phyloP scores from a whole-genome alignment of 1,140 invertebrate species.

The Cardiocondyla obscurior region DNA sequence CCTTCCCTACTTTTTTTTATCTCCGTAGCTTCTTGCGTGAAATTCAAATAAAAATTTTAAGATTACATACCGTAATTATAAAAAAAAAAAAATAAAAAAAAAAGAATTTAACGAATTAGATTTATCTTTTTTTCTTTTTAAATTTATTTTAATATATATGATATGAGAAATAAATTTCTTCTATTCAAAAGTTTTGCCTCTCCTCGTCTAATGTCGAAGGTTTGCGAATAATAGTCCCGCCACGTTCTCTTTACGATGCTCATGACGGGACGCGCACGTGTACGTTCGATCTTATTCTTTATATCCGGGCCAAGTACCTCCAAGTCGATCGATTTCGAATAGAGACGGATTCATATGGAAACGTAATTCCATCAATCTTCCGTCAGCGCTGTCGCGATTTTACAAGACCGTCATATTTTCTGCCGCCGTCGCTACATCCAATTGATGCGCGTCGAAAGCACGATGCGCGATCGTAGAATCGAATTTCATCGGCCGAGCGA shows the following conservation, averaged over 20 bases:
- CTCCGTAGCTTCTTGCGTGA: background rate
- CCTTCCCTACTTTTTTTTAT: too few species aligned
- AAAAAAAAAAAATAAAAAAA: too few species aligned
- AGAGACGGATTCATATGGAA: background rate
- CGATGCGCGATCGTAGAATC: constrained; percentile 36
- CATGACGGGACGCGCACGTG: background rate
- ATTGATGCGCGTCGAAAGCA: constrained; percentile 13
- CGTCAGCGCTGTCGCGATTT: background rate
- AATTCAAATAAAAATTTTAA: background rate
- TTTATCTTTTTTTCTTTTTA: too few species aligned
- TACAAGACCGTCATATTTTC: constrained; percentile 14
- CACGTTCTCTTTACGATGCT: background rate
- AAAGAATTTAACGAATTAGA: too few species aligned
- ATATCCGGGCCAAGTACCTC: background rate
- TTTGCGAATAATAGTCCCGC: background rate
- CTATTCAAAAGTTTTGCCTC: background rate
- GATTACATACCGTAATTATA: background rate
- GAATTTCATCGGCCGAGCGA: constrained; percentile 38
- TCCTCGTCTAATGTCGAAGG: background rate
- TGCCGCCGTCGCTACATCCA: background rate
- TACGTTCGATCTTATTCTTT: background rate
- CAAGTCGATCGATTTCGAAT: background rate
- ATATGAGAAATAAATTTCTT: too few species aligned
- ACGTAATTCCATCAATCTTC: constrained; percentile 14
- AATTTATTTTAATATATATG: background rate